These are phyloP conservation scores for Erebia epiphron DNA, from an alignment of 2,888 invertebrate species.

Conservation along the genomic window DNA sequence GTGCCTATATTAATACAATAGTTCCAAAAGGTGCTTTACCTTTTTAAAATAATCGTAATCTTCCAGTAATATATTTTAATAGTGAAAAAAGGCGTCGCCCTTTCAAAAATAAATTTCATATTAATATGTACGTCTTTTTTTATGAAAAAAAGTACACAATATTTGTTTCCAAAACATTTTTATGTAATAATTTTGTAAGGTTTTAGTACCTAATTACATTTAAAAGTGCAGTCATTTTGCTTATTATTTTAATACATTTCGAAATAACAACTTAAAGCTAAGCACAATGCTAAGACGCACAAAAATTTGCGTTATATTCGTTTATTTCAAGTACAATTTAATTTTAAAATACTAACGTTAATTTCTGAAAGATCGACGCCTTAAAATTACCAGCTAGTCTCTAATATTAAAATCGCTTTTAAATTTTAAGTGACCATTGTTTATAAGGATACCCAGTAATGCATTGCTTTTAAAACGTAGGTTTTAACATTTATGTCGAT, in stretches of 20 bases:
- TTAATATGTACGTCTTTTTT: too few species aligned
- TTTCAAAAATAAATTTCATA: conserved; percentile 24
- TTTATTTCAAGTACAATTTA: conserved; percentile 21
- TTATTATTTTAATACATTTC: too few species aligned
- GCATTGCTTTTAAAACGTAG: conserved; percentile 32
- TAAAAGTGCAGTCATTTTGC: too few species aligned
- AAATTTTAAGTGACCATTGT: conserved; percentile 28
- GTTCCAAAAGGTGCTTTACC: conserved; percentile 59
- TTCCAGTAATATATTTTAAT: conserved; percentile 57
- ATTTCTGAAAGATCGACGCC: conserved; percentile 38
- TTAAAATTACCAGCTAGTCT: conserved; percentile 65
- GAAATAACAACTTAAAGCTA: too few species aligned
- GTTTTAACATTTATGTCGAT: conserved; percentile 12
- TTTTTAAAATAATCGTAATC: conserved; percentile 48
- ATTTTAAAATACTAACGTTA: background rate
- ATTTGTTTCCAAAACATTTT: too few species aligned
- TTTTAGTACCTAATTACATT: too few species aligned
- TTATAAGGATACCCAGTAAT: conserved; percentile 25
- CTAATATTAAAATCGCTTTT: conserved; percentile 44
- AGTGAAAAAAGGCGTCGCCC: conserved; percentile 43
- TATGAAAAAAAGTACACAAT: too few species aligned
- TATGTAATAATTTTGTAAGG: too few species aligned
- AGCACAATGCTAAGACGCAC: too few species aligned
- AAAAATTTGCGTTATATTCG: background rate
- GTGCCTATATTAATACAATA: conserved; percentile 64